A percentile compares a stretch with the other conserved stretches of the same genome.
phyloP scores from a whole-genome alignment of 2,888 invertebrate species.

The Mongoloraphidia duomilia region DNA sequence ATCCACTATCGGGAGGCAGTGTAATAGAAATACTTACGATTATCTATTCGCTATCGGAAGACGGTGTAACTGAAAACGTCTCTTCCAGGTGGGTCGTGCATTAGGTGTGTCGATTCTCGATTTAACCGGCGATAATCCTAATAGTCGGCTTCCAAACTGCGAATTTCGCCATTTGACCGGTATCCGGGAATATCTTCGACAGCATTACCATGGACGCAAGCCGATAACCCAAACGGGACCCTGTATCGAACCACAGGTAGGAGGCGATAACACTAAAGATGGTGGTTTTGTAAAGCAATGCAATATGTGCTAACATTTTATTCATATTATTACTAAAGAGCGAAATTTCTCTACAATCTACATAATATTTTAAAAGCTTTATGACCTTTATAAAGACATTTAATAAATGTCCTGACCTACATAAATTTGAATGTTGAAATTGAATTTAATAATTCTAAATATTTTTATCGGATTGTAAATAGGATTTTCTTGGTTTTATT shows the following conservation, averaged over 20 bases:
- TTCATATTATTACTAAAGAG: background rate
- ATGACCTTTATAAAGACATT: background rate
- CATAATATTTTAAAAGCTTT: background rate
- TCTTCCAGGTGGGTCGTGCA: constrained; percentile 59
- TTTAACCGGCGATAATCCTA: constrained; percentile 65
- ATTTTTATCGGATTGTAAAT: no score
- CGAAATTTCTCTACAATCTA: background rate
- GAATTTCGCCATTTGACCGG: constrained; percentile 59
- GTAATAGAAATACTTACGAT: no score
- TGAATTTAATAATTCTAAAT: no score
- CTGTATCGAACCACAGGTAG: constrained; percentile 9
- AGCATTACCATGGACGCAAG: constrained; percentile 16
- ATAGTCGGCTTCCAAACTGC: constrained; percentile 66
- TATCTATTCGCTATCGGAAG: no score
- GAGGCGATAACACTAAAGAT: constrained; percentile 4
- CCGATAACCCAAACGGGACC: background rate
- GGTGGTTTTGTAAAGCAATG: constrained; percentile 5
- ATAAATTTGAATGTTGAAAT: no score
- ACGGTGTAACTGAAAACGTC: background rate
- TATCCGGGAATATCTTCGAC: constrained; percentile 46
- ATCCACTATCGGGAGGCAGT: no score
- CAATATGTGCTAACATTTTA: constrained; percentile 3
- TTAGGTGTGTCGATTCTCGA: constrained; percentile 75
- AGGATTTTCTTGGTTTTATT: no score
- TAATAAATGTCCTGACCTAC: no score